Conservation (phyloP, 2,797 vertebrate genomes). For the Typhlichthys eigenmanni region DNA sequence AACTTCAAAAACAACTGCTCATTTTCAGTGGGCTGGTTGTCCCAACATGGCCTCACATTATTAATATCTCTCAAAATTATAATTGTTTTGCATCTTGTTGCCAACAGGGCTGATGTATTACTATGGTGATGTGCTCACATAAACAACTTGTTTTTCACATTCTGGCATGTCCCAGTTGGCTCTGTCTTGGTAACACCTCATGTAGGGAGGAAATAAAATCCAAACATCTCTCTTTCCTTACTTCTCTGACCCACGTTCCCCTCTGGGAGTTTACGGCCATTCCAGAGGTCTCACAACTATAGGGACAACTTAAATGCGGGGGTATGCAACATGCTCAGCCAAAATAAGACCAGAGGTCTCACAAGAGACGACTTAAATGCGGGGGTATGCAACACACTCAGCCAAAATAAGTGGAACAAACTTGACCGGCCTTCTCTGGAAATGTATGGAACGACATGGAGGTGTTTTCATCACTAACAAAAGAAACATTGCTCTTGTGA, state of each 20-base stretch:
- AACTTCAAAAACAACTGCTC: no score
- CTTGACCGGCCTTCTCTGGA: neutral
- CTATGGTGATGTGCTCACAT: neutral
- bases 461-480: neutral
- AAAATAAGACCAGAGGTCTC: constrained; percentile 20
- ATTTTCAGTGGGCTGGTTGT: neutral
- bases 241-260: constrained; percentile 19
- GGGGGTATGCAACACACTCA: neutral
- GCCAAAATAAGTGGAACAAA: constrained; percentile 21
- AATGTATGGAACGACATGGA: neutral
- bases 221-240: no score
- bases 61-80: neutral
- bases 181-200: no score
- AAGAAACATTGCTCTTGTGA: neutral
- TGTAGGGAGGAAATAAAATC: neutral
- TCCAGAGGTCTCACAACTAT: constrained; percentile 5
- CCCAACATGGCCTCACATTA: neutral
- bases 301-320: constrained; percentile 7
- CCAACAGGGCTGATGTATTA: neutral
- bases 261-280: constrained; percentile 12
- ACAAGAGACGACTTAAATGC: constrained; percentile 12
- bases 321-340: constrained; percentile 1
- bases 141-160: constrained; percentile 1
- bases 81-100: neutral
- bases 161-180: neutral